Base-by-base conservation (phyloP, 1,140 invertebrate species). In the Caenorhabditis latens region DNA sequence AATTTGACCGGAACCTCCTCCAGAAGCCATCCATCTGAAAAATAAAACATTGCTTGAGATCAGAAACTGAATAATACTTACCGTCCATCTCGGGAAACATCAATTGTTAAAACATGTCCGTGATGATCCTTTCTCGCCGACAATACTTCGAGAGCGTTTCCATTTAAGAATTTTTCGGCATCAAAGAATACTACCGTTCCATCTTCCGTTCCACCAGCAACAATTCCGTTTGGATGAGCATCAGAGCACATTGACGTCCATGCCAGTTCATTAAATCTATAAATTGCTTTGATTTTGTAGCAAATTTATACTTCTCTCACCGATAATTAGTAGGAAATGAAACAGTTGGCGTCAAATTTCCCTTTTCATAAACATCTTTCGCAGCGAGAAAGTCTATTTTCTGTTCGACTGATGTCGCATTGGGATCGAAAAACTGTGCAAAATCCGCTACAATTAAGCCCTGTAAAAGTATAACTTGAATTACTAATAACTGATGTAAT, bases 211-310 rank as follows among this genome's bases (percentile, higher is more conserved):
- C 83, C 83, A 42, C 83, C 83, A 21, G 83, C 83, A 43, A 84
- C 21, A 2, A 84, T 84, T 84, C 83, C 83, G 24, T 61, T 58
- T 19, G 83, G 58, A 42, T 84, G 83, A 14, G 83, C 83, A 84
- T 58, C 55, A 9, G 83, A 84, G 21, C 55, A 58, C 83, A 65
- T 43, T 1, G 55, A 84, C 9, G 83, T 61, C 83, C 83, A 84
- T 40, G 83, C 40, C 24, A 84, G n/a, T 21, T 84, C 83, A 84
- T 84, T 84, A n/a, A 84, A 84, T 84, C 83, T 84, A 24, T 21
- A 8, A n/a, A 6, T 9, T 24, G 24, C 13, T 43, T 13, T 2
- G 6, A 3, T 58, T 19, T 42, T 24, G 13, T 40, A 4, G 7
- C 42, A 32, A 11, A 21, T 8, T 61, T 61, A 40, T 9, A 21